Evolutionary conservation across 2,113 vertebrate genomes (phyloP), one percentile per base, ranked within the genome.

Genomic region (Perognathus longimembris): DNA sequence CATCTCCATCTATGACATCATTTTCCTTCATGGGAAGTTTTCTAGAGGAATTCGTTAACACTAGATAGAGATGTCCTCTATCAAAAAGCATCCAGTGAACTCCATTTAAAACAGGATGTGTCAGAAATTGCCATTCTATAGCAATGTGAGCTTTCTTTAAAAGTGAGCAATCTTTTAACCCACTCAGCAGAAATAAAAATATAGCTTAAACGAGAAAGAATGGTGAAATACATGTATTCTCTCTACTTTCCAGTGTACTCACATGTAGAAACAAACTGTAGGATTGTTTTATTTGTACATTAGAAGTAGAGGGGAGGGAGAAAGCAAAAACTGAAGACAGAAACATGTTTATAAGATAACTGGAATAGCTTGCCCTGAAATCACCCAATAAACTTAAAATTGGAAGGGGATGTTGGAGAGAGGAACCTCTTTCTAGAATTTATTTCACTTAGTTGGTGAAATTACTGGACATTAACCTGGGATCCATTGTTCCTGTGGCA

Each of bases 401-500:
- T 64, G 22, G 28, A 83, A 17, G 20, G 36, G 36, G 10, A 20
- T 76, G 30, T 42, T 81, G 22, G 15, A 66, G 36, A 96, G 77
- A 94, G 67, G 50, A 71, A 59, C 82, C 28, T 38, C 75, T 83
- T 95, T 82, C 80, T 86, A 28, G n/a, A 90, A 95, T 90, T 77
- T 96, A 80, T 94, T 97, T 96, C 92, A 91, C 94, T 96, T 89
- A 86, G 6, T 82, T 91, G 86, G 36, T 86, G 91, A 88, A 94
- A 70, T 92, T 92, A 95, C 78, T 80, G 95, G 90, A 54, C 71
- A 92, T 88, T 93, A 92, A 89, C 71, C 88, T 87, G 69, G 80
- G 90, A 40, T 89, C 28, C 18, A 94, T 94, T 96, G 78, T 94
- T 92, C 89, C 89, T 90, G 90, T 91, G 91, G 96, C 94, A 96